Conservation (phyloP, 2,888 invertebrate genomes). For the Resseliella maxima region DNA sequence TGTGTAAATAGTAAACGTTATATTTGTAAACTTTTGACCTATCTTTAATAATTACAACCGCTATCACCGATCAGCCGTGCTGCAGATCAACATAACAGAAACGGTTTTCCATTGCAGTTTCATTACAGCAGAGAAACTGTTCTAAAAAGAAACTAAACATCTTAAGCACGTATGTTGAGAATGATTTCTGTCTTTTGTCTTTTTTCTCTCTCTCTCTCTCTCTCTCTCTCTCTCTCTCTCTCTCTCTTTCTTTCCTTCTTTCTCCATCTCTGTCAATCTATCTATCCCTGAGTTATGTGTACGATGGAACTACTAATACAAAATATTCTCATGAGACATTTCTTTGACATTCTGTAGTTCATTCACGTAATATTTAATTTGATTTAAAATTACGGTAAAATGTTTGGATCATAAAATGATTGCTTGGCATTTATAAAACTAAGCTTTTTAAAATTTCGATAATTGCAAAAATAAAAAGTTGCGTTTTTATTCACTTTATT, state of each 20-base stretch:
- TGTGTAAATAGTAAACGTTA: background rate
- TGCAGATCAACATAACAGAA: background rate
- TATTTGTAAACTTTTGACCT: constrained; percentile 51
- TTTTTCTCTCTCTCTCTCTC: too few species aligned
- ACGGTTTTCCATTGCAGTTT: background rate
- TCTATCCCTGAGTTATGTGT: background rate
- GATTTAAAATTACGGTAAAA: background rate
- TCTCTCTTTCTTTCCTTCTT: too few species aligned
- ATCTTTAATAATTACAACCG: constrained; percentile 27
- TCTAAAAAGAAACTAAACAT: background rate
- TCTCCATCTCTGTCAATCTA: too few species aligned
- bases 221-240: too few species aligned
- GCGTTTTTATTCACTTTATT: too few species aligned
- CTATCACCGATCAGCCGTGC: constrained; percentile 33
- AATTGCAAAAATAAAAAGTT: too few species aligned
- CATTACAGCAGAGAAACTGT: background rate
- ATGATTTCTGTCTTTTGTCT: too few species aligned
- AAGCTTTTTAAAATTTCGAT: too few species aligned
- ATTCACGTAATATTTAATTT: constrained; percentile 35
- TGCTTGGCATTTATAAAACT: too few species aligned
- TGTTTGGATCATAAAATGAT: background rate
- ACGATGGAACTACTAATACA: background rate
- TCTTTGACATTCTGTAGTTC: constrained; percentile 4
- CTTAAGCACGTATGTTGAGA: background rate
- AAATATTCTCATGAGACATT: background rate